Percentiles rank a stretch among this genome's conserved stretches.
These are phyloP conservation scores for Hemibagrus wyckioides DNA, from an alignment of 2,113 vertebrate species.

Conservation along the genomic window DNA sequence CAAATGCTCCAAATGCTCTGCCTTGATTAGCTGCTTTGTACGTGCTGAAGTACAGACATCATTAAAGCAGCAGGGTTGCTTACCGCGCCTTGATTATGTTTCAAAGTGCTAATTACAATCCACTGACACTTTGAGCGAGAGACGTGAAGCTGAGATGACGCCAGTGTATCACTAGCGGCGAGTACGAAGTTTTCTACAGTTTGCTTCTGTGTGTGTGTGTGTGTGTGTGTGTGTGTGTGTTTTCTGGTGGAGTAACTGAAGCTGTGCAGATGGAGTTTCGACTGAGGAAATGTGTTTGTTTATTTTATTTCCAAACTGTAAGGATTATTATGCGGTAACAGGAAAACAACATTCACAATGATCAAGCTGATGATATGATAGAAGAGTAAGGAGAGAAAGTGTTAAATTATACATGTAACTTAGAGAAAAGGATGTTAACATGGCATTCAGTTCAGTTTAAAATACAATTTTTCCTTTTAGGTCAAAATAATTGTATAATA, in stretches of 20 bases:
- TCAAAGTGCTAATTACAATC: slow-evolving; percentile 36
- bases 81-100: slow-evolving; percentile 18
- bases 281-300: not conserved
- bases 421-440: not conserved
- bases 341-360: not conserved
- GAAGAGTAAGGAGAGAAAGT: not conserved
- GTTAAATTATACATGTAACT: not conserved
- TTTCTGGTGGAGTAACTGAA: not conserved
- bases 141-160: not conserved
- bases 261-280: not conserved
- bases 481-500: not conserved
- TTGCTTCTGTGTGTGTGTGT: not conserved
- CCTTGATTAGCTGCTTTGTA: slow-evolving; percentile 10
- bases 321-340: not conserved
- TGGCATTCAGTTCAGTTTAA: not conserved
- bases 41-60: slow-evolving; percentile 11
- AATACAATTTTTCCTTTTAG: not conserved
- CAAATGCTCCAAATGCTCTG: not conserved
- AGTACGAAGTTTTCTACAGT: not conserved
- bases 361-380: not conserved
- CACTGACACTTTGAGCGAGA: not conserved
- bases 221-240: not conserved
- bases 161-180: not conserved
- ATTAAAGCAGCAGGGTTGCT: slow-evolving; percentile 23
- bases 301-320: not conserved